phyloP scores from a whole-genome alignment of 2,888 invertebrate species.

The Encarsia formosa region DNA sequence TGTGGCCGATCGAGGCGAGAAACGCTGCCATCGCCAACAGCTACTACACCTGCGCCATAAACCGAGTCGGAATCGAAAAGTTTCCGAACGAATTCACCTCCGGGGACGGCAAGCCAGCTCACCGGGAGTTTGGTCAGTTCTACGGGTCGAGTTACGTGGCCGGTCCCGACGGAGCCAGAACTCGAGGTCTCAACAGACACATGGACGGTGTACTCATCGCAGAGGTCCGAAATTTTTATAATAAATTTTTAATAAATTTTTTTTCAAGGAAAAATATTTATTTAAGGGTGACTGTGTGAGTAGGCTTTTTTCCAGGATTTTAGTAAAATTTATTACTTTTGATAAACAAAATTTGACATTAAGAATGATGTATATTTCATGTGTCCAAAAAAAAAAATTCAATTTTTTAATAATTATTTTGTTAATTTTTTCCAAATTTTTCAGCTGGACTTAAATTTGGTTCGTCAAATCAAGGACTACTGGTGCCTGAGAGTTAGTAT shows the following conservation, averaged over 20 bases:
- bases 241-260: no score
- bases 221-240: no score
- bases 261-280: no score
- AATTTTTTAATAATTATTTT: no score
- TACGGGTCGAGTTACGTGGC: slow-evolving; percentile 94
- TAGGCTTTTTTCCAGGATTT: no score
- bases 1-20: slow-evolving; percentile 94
- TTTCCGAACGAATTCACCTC: slow-evolving; percentile 82
- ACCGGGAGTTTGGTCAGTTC: slow-evolving; percentile 83
- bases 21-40: slow-evolving; percentile 94
- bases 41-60: slow-evolving; percentile 89
- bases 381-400: no score
- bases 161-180: slow-evolving; percentile 88
- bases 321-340: no score
- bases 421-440: no score
- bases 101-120: slow-evolving; percentile 72
- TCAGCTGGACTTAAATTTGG: slow-evolving; percentile 91
- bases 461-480: slow-evolving; percentile 85
- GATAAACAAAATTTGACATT: no score
- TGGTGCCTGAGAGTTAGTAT: slow-evolving; percentile 86
- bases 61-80: slow-evolving; percentile 87
- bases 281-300: no score
- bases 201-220: slow-evolving; percentile 82
- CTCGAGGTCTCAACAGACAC: slow-evolving; percentile 75
- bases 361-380: no score